Percentiles rank a stretch among this genome's conserved stretches.
phyloP scores from a whole-genome alignment of 1,140 invertebrate species.

The Cherax quadricarinatus region DNA sequence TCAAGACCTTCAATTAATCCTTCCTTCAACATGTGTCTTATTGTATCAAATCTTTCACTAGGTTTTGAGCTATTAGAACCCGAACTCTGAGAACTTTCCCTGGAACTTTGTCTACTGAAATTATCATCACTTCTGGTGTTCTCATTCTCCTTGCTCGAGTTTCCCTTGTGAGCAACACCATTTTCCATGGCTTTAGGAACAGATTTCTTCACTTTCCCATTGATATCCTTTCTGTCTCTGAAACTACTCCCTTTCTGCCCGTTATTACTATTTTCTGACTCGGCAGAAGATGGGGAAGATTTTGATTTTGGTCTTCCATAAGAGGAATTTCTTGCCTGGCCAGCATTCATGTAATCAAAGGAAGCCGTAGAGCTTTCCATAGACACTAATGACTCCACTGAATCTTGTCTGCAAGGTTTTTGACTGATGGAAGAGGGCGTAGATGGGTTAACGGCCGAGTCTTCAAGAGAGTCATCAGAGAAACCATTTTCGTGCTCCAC shows the following conservation, averaged over 20 bases:
- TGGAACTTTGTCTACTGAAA: conserved; percentile 59
- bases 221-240: conserved; percentile 45
- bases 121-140: conserved; percentile 12
- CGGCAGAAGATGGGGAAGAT: conserved; percentile 26
- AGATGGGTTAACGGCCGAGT: conserved; percentile 75
- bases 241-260: conserved; percentile 12
- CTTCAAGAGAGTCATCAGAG: conserved; percentile 89
- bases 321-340: conserved; percentile 50
- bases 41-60: conserved; percentile 86
- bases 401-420: conserved; percentile 54
- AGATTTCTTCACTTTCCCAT: conserved; percentile 51
- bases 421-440: conserved; percentile 39
- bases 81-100: conserved; percentile 56
- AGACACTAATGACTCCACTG: conserved; percentile 60
- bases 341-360: conserved; percentile 67
- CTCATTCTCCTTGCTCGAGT: conserved; percentile 14
- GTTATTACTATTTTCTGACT: neutral
- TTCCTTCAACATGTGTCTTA: conserved; percentile 85
- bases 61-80: conserved; percentile 56
- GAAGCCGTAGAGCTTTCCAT: conserved; percentile 69
- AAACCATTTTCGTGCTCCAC: conserved; percentile 85
- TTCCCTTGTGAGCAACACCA: conserved; percentile 7
- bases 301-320: conserved; percentile 47
- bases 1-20: conserved; percentile 80
- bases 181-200: conserved; percentile 38